phyloP scores from a whole-genome alignment of 2,888 invertebrate species.

The Amphipoea oculea region DNA sequence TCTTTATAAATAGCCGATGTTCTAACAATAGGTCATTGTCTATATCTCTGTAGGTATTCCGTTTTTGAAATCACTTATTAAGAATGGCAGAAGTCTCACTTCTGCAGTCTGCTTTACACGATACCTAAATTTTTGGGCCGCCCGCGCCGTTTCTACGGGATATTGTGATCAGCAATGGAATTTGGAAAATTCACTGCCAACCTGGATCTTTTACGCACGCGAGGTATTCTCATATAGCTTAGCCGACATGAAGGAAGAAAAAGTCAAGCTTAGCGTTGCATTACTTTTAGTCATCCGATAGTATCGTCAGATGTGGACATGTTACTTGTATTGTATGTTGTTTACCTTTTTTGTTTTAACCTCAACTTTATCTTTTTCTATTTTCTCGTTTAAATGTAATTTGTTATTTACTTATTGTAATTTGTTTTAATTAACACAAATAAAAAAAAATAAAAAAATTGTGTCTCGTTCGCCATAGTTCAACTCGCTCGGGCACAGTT shows the following conservation, averaged over 20 bases:
- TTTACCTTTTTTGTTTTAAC: background rate
- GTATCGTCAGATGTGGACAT: background rate
- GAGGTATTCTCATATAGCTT: background rate
- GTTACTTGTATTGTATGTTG: no score
- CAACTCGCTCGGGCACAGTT: background rate
- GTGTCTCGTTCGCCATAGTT: background rate
- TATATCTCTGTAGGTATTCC: slow-evolving; percentile 53
- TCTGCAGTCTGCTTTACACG: background rate
- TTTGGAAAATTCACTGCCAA: background rate
- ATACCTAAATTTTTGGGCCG: no score
- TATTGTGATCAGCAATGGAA: background rate
- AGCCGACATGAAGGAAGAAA: background rate
- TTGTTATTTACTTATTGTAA: background rate
- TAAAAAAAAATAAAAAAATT: no score
- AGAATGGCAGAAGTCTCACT: slow-evolving; percentile 27
- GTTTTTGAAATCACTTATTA: slow-evolving; percentile 18
- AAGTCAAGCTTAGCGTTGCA: background rate
- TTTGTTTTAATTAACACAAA: no score
- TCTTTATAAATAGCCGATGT: slow-evolving; percentile 58
- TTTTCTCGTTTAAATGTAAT: background rate
- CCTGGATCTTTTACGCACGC: background rate
- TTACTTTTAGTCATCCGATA: background rate
- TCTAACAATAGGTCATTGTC: slow-evolving; percentile 60
- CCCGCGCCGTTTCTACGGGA: background rate
- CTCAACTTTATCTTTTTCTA: background rate